Conservation (phyloP, 2,797 vertebrate species). For the Acanthopagrus latus region DNA sequence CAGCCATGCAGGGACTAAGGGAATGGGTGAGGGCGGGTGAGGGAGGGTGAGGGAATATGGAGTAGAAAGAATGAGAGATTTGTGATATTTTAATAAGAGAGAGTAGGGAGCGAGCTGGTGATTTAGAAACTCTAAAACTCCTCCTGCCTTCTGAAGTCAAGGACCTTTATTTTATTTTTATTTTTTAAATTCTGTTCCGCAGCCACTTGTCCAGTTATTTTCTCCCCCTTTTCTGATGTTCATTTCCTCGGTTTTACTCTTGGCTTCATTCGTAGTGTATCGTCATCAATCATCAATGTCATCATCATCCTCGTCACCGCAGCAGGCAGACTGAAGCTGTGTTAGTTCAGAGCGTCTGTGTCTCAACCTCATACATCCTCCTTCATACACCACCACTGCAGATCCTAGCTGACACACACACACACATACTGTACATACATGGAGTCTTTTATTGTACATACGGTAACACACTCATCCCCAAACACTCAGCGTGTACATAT, state of each 20-base stretch:
- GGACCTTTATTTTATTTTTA: slow-evolving; percentile 61
- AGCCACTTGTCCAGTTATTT: slow-evolving; percentile 48
- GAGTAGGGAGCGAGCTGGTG: slow-evolving; percentile 57
- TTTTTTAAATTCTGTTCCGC: slow-evolving; percentile 46
- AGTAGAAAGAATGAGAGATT: slow-evolving; percentile 49
- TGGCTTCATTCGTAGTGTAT: slow-evolving; percentile 65
- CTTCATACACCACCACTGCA: slow-evolving; percentile 28
- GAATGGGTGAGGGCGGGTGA: slow-evolving; percentile 27
- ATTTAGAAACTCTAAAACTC: slow-evolving; percentile 78
- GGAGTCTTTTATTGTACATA: slow-evolving; percentile 46
- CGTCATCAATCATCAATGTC: slow-evolving; percentile 37
- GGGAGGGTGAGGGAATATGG: slow-evolving; percentile 19
- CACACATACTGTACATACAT: neutral
- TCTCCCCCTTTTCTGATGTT: slow-evolving; percentile 42
- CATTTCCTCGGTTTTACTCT: slow-evolving; percentile 58
- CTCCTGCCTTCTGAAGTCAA: slow-evolving; percentile 82
- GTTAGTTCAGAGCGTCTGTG: slow-evolving; percentile 66
- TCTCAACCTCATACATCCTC: slow-evolving; percentile 63
- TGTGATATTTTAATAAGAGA: slow-evolving; percentile 85
- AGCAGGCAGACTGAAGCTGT: slow-evolving; percentile 59
- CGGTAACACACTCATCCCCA: slow-evolving; percentile 36
- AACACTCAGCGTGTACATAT: slow-evolving; percentile 38
- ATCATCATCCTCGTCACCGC: slow-evolving; percentile 40
- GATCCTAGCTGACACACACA: slow-evolving; percentile 8
- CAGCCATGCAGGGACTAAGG: slow-evolving; percentile 16